Base-by-base conservation (phyloP, 2,113 vertebrate genomes). In the Pycnonotus jocosus region DNA sequence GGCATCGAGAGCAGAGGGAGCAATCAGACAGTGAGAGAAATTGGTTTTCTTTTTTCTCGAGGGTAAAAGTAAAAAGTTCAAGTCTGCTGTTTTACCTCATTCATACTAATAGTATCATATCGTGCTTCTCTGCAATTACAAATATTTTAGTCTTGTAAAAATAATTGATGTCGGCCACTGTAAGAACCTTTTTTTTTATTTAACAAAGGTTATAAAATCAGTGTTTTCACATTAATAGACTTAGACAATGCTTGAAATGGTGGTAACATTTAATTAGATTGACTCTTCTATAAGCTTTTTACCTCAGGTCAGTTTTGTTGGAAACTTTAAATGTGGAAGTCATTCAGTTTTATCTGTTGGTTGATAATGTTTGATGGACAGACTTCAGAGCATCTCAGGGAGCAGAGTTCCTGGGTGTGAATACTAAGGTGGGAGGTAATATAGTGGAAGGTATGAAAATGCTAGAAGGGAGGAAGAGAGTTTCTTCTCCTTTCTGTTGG, bases 141-240 rank as follows among this genome's bases (percentile, higher is more conserved):
- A 57, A 17, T 77, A 48, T 37, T 77, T 69, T 73, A 38, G 35
- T 58, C 40, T 85, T 51, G 21, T 84, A 22, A 91, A 68, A 93
- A 70, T 53, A 73, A 44, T 27, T 54, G 0, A 37, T 9, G 0
- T 50, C 0, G 0, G 12, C 33, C 4, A 4, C 51, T 47, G 1
- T 38, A 71, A 62, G 33, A 42, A 48, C 16, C 22, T 92, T 85
- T 47, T 4, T 61, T 88, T 64, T 54, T 72, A 31, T 89, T 84
- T 87, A 68, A 30, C 37, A 54, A 27, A 76, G 27, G 11, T 87
- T 87, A 5, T 66, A 45, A 84, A 92, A 47, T 38, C 21, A 2
- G 1, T 71, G 11, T 21, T 74, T 78, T 74, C 30, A 37, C 35
- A 17, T 33, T 51, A 48, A 31, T 19, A 38, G 61, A 17, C 25